Conservation (phyloP, 1,140 invertebrate species). For the Drosophila eugracilis region DNA sequence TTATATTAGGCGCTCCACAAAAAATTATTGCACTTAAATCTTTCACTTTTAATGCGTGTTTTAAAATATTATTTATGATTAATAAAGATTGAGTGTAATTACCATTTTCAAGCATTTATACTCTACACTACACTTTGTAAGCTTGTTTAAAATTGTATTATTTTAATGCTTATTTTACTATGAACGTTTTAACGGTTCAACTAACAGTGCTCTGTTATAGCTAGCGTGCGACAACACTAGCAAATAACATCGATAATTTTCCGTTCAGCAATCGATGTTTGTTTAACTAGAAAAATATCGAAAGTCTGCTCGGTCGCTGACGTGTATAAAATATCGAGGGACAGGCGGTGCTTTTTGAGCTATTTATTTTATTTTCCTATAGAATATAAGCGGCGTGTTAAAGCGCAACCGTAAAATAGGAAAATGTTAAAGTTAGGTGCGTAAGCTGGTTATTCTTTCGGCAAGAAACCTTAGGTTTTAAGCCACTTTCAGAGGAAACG, state of each 20-base stretch:
- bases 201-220: not conserved
- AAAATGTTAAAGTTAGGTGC: slow-evolving; percentile 75
- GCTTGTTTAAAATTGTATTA: no score
- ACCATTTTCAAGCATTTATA: no score
- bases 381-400: slow-evolving; percentile 64
- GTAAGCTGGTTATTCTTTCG: not conserved
- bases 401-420: slow-evolving; percentile 54
- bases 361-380: slow-evolving; percentile 64
- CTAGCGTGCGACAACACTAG: not conserved
- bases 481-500: slow-evolving; percentile 33
- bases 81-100: no score
- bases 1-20: no score
- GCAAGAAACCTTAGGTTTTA: no score
- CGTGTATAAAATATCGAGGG: slow-evolving; percentile 56
- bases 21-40: not conserved
- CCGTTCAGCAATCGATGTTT: not conserved
- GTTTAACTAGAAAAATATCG: not conserved
- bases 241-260: not conserved
- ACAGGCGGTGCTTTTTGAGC: slow-evolving; percentile 61
- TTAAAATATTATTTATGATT: no score
- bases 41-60: not conserved
- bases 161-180: no score
- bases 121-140: no score
- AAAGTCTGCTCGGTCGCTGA: slow-evolving; percentile 32
- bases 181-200: not conserved